Evolutionary conservation across 53 echinoderm and acorn worm genomes (phyloP).

Genomic region (Holothuria leucospilota): DNA sequence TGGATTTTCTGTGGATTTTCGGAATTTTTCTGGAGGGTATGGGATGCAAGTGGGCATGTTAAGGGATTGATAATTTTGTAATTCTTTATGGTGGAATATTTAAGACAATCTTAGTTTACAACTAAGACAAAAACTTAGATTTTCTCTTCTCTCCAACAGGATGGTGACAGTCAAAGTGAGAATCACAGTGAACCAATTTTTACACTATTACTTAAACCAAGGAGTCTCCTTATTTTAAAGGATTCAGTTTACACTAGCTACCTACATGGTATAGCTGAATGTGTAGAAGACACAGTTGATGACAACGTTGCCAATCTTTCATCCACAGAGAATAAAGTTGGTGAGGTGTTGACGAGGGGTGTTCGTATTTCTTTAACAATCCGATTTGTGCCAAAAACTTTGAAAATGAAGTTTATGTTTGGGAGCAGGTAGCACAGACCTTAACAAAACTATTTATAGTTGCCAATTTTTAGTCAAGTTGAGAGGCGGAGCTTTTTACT

Average conservation of each 20-base stretch:
- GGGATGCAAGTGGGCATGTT: too few species aligned
- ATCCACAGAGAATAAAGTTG: slow-evolving; percentile 47
- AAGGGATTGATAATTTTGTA: too few species aligned
- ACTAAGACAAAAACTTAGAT: too few species aligned
- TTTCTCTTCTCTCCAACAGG: too few species aligned
- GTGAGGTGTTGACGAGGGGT: slow-evolving; percentile 70
- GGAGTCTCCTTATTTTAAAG: slow-evolving; percentile 84
- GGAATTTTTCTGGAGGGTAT: too few species aligned
- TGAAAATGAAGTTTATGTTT: slow-evolving; percentile 73
- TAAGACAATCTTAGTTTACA: too few species aligned
- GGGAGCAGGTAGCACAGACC: slow-evolving; percentile 69
- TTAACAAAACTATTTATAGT: too few species aligned
- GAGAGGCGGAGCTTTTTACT: too few species aligned
- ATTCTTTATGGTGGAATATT: too few species aligned
- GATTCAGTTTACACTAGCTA: slow-evolving; percentile 80
- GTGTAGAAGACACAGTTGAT: slow-evolving; percentile 56
- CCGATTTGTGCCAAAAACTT: slow-evolving; percentile 89
- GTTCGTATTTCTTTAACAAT: slow-evolving; percentile 87
- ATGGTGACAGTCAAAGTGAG: not conserved
- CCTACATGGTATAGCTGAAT: slow-evolving; percentile 88
- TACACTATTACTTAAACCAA: slow-evolving; percentile 83
- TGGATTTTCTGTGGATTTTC: too few species aligned
- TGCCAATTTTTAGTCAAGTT: too few species aligned
- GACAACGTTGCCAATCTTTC: slow-evolving; percentile 72
- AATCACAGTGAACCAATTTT: slow-evolving; percentile 45